These are phyloP conservation scores for Eremophila alpestris DNA, from an alignment of 2,797 vertebrate genomes.

Conservation along the genomic window DNA sequence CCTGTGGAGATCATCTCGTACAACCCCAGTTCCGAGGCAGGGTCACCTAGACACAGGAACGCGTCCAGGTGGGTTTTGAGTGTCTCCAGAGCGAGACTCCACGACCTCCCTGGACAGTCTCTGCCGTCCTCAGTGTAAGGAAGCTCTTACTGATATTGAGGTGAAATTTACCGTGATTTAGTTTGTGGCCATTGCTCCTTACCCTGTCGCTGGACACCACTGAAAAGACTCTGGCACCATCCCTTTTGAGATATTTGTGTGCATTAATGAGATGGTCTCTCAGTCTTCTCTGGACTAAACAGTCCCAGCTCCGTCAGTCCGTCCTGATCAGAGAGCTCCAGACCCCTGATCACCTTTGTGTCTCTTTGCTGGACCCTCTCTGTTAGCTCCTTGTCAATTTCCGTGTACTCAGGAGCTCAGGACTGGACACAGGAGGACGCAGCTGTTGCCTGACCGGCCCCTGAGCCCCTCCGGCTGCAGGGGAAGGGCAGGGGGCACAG, in stretches of 20 bases:
- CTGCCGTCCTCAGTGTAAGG: background rate
- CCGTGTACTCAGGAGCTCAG: background rate
- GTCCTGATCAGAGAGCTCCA: background rate
- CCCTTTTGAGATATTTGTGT: background rate
- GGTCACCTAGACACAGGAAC: background rate
- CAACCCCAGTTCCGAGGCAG: background rate
- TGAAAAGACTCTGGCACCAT: background rate
- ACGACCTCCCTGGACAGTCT: background rate
- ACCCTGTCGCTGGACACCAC: background rate
- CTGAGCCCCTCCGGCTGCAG: background rate
- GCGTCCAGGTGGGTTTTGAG: background rate
- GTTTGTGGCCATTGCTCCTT: background rate
- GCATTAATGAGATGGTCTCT: background rate
- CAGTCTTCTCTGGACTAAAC: background rate
- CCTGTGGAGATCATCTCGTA: background rate
- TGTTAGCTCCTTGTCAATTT: background rate
- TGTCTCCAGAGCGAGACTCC: background rate
- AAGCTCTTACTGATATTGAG: background rate
- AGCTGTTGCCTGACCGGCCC: background rate
- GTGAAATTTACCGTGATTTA: background rate
- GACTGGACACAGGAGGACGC: background rate
- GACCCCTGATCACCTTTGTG: background rate
- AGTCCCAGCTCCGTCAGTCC: background rate
- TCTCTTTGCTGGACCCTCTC: background rate
- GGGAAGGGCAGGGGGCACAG: background rate